Conservation (phyloP, 2,888 invertebrate genomes). For the Ligdia adustata region DNA sequence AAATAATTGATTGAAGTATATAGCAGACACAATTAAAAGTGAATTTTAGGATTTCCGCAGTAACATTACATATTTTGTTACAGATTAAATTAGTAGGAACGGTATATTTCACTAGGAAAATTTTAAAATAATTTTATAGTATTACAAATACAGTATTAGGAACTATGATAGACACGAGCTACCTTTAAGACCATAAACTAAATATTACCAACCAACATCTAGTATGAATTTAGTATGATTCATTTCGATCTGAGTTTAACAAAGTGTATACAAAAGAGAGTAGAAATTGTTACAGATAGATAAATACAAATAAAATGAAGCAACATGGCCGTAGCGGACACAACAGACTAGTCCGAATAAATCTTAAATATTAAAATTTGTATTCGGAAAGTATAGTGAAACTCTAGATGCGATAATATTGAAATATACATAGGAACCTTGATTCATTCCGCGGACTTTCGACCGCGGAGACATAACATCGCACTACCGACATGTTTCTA, state of each 20-base stretch:
- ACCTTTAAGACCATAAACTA: conserved; percentile 77
- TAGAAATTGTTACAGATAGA: conserved; percentile 51
- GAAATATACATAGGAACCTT: conserved; percentile 86
- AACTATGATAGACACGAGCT: conserved; percentile 83
- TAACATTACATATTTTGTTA: conserved; percentile 70
- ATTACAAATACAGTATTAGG: conserved; percentile 83
- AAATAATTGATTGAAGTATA: conserved; percentile 46
- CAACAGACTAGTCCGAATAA: conserved; percentile 83
- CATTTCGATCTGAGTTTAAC: conserved; percentile 64
- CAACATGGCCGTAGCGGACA: conserved; percentile 79
- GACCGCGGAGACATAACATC: conserved; percentile 80
- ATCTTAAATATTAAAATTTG: conserved; percentile 84
- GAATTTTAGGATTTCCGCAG: conserved; percentile 51
- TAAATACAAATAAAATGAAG: conserved; percentile 69
- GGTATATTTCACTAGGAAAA: conserved; percentile 83
- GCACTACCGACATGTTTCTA: conserved; percentile 78
- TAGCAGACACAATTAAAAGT: conserved; percentile 51
- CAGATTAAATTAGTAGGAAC: conserved; percentile 81
- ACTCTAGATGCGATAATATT: conserved; percentile 84
- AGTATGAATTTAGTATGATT: conserved; percentile 63
- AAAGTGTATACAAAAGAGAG: conserved; percentile 59
- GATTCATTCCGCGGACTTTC: conserved; percentile 78
- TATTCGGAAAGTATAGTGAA: conserved; percentile 84
- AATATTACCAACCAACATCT: conserved; percentile 71
- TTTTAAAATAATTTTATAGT: conserved; percentile 79